These are phyloP conservation scores for Cordilura impudica DNA, from an alignment of 2,888 invertebrate genomes.

Conservation along the genomic window DNA sequence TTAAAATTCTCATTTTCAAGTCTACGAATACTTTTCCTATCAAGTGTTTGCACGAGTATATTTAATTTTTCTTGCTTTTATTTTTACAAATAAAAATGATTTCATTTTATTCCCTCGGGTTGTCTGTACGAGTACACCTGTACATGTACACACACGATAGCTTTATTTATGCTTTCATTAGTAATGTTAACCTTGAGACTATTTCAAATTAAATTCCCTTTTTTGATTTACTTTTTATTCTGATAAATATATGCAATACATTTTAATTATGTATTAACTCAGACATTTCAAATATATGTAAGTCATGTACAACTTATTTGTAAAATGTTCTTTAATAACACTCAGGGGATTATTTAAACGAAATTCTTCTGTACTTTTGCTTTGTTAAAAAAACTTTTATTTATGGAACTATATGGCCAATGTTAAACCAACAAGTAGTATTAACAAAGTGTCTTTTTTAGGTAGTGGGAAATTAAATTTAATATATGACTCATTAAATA, in stretches of 20 bases:
- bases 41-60: no score
- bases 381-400: background rate
- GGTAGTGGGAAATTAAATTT: no score
- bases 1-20: no score
- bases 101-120: background rate
- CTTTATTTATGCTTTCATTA: no score
- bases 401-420: background rate
- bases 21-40: no score
- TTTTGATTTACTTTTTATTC: background rate
- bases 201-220: background rate
- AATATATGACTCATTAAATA: no score
- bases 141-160: no score
- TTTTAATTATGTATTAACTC: background rate
- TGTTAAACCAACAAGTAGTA: background rate
- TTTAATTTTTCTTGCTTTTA: no score
- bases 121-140: background rate
- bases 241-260: background rate
- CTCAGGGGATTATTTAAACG: background rate
- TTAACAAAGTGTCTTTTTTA: no score
- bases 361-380: background rate
- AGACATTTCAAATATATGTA: background rate
- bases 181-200: slow-evolving; percentile 6
- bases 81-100: no score
- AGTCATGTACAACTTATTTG: background rate
- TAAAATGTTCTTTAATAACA: background rate